These are phyloP conservation scores for Hepsetus odoe DNA, from an alignment of 2,113 vertebrate genomes.

Conservation along the genomic window DNA sequence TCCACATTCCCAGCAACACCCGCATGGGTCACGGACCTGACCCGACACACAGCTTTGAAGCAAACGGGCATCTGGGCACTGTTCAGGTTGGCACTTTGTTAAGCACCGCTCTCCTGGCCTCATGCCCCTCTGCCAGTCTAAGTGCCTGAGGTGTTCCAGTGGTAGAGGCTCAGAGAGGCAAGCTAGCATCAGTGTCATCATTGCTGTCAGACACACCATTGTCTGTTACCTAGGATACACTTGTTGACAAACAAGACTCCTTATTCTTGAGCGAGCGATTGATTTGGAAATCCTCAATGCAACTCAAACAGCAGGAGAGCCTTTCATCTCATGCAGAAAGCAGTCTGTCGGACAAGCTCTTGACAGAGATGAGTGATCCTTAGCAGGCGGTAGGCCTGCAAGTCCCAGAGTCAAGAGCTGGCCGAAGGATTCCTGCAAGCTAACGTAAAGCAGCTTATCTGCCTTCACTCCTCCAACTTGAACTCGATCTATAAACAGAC, in stretches of 20 bases:
- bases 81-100: conserved; percentile 51
- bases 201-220: conserved; percentile 16
- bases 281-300: conserved; percentile 1
- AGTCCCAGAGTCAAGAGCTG: conserved; percentile 33
- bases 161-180: conserved; percentile 34
- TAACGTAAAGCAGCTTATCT: conserved; percentile 35
- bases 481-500: conserved; percentile 13
- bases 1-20: conserved; percentile 68
- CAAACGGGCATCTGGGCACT: conserved; percentile 49
- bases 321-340: conserved; percentile 34
- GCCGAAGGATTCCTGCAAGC: conserved; percentile 6
- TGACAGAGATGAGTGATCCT: conserved; percentile 40
- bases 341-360: conserved; percentile 20
- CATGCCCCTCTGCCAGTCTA: conserved; percentile 49
- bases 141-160: conserved; percentile 39
- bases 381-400: conserved; percentile 31
- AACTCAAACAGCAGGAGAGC: conserved; percentile 21
- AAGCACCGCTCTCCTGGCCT: conserved; percentile 41
- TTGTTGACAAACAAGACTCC: conserved; percentile 5
- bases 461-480: conserved; percentile 31
- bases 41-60: conserved; percentile 55
- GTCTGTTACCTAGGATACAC: neutral
- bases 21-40: conserved; percentile 55
- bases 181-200: conserved; percentile 34
- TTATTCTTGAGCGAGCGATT: neutral